These are phyloP conservation scores for Acanthisitta chloris DNA, from an alignment of 2,113 vertebrate genomes.

Conservation along the genomic window DNA sequence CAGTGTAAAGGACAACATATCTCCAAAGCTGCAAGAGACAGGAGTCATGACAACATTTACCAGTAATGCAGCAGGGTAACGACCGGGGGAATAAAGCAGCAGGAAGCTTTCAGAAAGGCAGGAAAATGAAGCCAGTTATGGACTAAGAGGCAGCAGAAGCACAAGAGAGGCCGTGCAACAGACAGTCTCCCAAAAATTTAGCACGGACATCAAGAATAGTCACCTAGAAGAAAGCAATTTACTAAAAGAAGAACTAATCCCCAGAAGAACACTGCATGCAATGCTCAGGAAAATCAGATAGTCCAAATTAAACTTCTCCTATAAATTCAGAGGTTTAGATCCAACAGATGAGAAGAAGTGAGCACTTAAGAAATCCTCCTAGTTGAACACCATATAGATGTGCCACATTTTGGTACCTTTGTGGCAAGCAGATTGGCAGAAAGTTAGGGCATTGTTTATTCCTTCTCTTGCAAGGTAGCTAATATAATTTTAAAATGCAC, in stretches of 20 bases:
- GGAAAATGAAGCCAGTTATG: background rate
- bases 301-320: background rate
- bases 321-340: background rate
- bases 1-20: slow-evolving; percentile 97
- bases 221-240: background rate
- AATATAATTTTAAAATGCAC: background rate
- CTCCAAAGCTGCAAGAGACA: slow-evolving; percentile 90
- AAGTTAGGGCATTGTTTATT: background rate
- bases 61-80: background rate
- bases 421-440: background rate
- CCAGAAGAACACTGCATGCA: background rate
- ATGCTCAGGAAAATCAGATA: background rate
- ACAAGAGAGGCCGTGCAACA: background rate
- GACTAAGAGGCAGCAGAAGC: slow-evolving; percentile 37
- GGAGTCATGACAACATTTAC: slow-evolving; percentile 46
- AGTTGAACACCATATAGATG: background rate
- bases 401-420: background rate
- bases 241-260: background rate
- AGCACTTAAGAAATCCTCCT: background rate
- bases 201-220: background rate
- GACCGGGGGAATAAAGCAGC: background rate
- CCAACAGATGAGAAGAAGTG: background rate
- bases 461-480: background rate
- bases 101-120: slow-evolving; percentile 23
- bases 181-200: background rate